Evolutionary conservation across 2,888 invertebrate species (phyloP), one percentile per base, ranked within the genome.

Genomic region (Cerastis leucographa): DNA sequence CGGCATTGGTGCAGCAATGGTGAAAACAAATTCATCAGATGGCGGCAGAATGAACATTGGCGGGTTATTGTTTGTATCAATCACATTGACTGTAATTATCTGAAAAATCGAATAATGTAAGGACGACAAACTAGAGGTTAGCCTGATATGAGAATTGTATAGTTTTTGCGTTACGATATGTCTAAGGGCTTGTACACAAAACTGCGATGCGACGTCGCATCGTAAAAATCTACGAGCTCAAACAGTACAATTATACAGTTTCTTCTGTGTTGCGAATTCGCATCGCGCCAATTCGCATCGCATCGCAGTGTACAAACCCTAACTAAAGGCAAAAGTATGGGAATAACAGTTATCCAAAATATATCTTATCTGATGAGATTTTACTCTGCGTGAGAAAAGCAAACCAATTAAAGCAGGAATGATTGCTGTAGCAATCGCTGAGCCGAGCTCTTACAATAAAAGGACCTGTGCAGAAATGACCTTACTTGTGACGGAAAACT

Each of bases 11-110:
- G 97, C 95, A 7, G 95, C 92, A n/a, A 97, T 88, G 8, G 87
- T 92, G 80, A 95, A 97, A 44, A 89, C 91, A 80, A 94, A 96
- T 35, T 83, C 87, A 40, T 88, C 74, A 25, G 87, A 64, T 29
- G 94, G 91, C 8, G 77, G 76, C 35, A 54, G 54, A 19, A 72
- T 61, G 83, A 97, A 97, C 70, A 69, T 83, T 5, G 97, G 97
- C 1, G 87, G 84, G 82, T 97, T 93, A 80, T 97, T 97, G 85
- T 97, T 97, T 22, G 96, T 96, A 81, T 97, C 97, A 0, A 40
- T 87, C 14, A 97, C 92, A n/a, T 84, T 81, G 77, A 96, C 89
- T 29, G 83, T 62, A 35, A 97, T 90, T 2, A 90, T 83, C 97
- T 97, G 93, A 85, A 95, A 96, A 62, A 61, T n/a, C 0, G 44